Conservation (phyloP, 2,797 vertebrate species). For the Botia almorhae region DNA sequence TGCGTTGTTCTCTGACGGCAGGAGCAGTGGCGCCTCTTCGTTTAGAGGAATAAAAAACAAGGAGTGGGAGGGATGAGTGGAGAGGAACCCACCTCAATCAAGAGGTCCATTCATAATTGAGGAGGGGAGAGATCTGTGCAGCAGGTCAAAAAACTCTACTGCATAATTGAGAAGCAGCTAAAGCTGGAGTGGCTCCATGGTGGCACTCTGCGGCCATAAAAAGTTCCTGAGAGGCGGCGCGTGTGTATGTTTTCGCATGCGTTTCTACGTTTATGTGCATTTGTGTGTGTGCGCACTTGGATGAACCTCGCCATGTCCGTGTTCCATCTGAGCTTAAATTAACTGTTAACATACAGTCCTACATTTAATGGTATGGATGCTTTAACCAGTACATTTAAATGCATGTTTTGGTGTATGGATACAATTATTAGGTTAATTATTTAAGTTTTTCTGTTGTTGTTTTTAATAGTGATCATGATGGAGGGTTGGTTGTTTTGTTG, state of each 20-base stretch:
- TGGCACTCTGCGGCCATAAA: conserved; percentile 63
- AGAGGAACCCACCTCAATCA: conserved; percentile 65
- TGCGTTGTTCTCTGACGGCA: conserved; percentile 46
- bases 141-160: conserved; percentile 68
- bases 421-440: too few species aligned
- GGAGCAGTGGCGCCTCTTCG: conserved; percentile 57
- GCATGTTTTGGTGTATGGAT: not conserved
- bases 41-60: conserved; percentile 49
- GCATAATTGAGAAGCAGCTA: conserved; percentile 67
- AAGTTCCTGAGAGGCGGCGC: conserved; percentile 49
- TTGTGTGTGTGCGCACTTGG: conserved; percentile 30
- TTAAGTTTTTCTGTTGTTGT: too few species aligned
- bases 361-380: not conserved
- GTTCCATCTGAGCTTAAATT: conserved; percentile 16
- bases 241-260: conserved; percentile 47
- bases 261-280: conserved; percentile 29
- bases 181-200: conserved; percentile 63
- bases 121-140: conserved; percentile 62
- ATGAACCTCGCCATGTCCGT: conserved; percentile 37
- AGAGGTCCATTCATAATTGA: conserved; percentile 67
- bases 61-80: conserved; percentile 50
- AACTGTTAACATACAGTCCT: not conserved
- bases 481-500: too few species aligned
- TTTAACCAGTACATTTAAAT: conserved; percentile 12
- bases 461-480: too few species aligned